A percentile compares a stretch with the other conserved stretches of the same genome.
Evolutionary conservation across 2,113 vertebrate genomes (phyloP).

Genomic region (Xenopus borealis): DNA sequence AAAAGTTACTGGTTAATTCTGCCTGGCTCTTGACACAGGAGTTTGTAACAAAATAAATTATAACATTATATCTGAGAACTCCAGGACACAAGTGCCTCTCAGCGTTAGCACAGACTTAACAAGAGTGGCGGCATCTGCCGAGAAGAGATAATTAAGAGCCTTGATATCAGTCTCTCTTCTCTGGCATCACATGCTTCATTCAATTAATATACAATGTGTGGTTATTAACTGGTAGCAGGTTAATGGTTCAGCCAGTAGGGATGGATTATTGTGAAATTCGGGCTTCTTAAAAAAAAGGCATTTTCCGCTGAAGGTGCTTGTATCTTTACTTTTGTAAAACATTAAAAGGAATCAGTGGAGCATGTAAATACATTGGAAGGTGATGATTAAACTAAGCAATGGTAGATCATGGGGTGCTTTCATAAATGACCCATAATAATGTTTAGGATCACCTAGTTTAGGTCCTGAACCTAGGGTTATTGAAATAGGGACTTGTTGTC

Average conservation of each 20-base stretch:
- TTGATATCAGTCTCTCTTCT: constrained; percentile 22
- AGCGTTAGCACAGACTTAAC: constrained; percentile 25
- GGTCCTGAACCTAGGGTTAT: no score
- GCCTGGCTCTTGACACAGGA: constrained; percentile 22
- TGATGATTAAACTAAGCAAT: no score
- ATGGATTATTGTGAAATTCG: constrained; percentile 17
- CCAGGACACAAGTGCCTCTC: constrained; percentile 40
- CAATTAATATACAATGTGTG: constrained; percentile 31
- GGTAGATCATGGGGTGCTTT: no score
- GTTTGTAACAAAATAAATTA: constrained; percentile 33
- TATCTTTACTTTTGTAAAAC: no score
- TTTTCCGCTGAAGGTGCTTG: no score
- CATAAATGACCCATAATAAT: no score
- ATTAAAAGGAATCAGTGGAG: no score
- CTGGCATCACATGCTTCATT: constrained; percentile 38
- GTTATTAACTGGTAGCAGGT: constrained; percentile 32
- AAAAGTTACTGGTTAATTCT: no score
- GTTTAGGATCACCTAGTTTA: no score
- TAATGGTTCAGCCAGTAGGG: constrained; percentile 32
- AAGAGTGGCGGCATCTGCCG: constrained; percentile 25
- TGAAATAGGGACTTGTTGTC: no score
- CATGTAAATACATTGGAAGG: no score
- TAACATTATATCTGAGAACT: constrained; percentile 33
- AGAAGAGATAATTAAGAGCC: constrained; percentile 33
- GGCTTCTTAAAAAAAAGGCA: not conserved